A percentile compares a stretch with the other conserved stretches of the same genome.
Evolutionary conservation across 2,888 invertebrate species (phyloP).

Genomic region (Melikaiella ostensackeni): DNA sequence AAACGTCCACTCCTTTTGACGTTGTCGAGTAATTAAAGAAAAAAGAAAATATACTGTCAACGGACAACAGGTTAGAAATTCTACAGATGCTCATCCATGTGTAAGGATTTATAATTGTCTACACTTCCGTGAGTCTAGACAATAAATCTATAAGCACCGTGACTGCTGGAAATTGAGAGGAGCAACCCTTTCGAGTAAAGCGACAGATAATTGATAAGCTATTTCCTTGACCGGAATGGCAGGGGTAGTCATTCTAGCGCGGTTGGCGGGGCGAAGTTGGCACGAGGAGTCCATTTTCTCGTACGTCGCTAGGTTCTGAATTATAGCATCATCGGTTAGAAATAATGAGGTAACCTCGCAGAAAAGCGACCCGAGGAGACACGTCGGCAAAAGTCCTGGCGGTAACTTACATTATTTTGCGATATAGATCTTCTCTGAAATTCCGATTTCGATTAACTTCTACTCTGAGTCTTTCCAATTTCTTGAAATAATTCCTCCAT

Average conservation of each 20-base stretch:
- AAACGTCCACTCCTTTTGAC: too few species aligned
- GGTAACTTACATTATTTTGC: slow-evolving; percentile 41
- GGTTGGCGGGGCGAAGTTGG: slow-evolving; percentile 11
- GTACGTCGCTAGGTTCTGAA: slow-evolving; percentile 69
- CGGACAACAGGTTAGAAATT: too few species aligned
- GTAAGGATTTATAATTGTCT: neutral
- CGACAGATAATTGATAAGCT: slow-evolving; percentile 64
- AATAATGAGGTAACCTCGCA: slow-evolving; percentile 70
- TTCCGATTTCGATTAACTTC: slow-evolving; percentile 29
- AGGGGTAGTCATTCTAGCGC: slow-evolving; percentile 47
- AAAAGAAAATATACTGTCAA: too few species aligned
- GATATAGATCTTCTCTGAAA: slow-evolving; percentile 38
- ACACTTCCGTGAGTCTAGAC: neutral
- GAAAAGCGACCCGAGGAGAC: slow-evolving; percentile 61
- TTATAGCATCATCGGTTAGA: slow-evolving; percentile 74
- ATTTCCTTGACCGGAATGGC: slow-evolving; percentile 67
- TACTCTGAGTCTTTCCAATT: slow-evolving; percentile 7
- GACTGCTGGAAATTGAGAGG: neutral
- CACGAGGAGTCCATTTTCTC: slow-evolving; percentile 69
- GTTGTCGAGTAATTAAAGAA: too few species aligned
- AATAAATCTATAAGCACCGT: neutral
- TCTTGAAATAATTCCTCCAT: neutral
- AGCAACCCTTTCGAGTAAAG: neutral
- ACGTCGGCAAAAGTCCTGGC: slow-evolving; percentile 67
- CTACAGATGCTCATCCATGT: too few species aligned